phyloP scores from a whole-genome alignment of 2,888 invertebrate species.

The Dicyrtomina minuta region DNA sequence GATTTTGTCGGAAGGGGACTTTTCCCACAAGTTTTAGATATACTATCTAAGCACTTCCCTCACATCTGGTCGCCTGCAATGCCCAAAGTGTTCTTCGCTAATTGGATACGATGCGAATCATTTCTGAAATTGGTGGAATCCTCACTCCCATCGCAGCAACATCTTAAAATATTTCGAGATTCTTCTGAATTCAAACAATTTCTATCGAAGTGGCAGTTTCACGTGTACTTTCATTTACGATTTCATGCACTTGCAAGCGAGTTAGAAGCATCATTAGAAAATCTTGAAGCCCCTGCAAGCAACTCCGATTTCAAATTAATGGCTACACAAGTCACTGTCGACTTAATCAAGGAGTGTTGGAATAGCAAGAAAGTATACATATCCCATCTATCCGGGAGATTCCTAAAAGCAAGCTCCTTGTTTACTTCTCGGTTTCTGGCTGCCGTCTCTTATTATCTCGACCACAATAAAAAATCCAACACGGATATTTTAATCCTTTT shows the following conservation, averaged over 20 bases:
- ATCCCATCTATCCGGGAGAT: constrained; percentile 46
- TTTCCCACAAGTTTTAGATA: constrained; percentile 42
- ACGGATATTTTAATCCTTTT: constrained; percentile 34
- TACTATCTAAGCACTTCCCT: constrained; percentile 50
- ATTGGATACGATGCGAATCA: constrained; percentile 59
- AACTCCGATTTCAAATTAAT: constrained; percentile 48
- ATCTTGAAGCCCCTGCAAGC: constrained; percentile 38
- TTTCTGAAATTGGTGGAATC: constrained; percentile 65
- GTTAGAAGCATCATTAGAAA: constrained; percentile 61
- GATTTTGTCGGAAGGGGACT: constrained; percentile 47
- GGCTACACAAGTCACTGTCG: constrained; percentile 46
- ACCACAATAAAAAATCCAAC: constrained; percentile 31
- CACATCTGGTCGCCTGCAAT: constrained; percentile 51
- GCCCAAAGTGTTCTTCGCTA: constrained; percentile 47
- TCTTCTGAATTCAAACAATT: constrained; percentile 67
- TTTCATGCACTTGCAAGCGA: constrained; percentile 88
- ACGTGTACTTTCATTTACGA: constrained; percentile 94
- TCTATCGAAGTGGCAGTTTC: constrained; percentile 85
- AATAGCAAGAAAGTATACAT: constrained; percentile 49
- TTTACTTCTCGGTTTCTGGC: constrained; percentile 48
- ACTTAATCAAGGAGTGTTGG: constrained; percentile 53
- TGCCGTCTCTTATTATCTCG: constrained; percentile 41
- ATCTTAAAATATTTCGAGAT: constrained; percentile 60
- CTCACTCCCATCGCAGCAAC: constrained; percentile 64
- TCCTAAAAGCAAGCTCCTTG: constrained; percentile 53